These are phyloP conservation scores for Bombus picipes DNA, from an alignment of 1,140 invertebrate species.

Conservation along the genomic window DNA sequence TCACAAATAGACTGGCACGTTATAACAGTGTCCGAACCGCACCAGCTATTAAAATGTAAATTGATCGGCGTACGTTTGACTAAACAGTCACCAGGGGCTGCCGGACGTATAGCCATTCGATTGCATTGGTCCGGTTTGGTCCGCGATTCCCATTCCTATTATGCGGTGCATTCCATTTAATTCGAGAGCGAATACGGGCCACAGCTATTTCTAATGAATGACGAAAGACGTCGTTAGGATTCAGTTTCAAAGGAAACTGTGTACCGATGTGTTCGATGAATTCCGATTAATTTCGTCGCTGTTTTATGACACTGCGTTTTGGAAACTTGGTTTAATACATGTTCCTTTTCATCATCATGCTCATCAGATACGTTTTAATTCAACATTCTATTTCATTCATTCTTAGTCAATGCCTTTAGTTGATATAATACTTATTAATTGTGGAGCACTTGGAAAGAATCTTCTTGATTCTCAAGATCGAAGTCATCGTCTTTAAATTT, in stretches of 20 bases:
- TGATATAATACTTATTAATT: not conserved
- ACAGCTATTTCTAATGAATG: not conserved
- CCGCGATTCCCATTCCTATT: constrained; percentile 21
- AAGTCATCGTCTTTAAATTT: not conserved
- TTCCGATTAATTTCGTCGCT: not conserved
- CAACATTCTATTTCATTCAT: not conserved
- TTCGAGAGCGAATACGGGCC: not conserved
- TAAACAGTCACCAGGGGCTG: constrained; percentile 73
- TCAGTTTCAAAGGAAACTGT: not conserved
- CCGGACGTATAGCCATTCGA: constrained; percentile 17
- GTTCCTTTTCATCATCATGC: not conserved
- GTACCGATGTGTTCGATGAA: not conserved
- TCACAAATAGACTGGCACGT: not conserved
- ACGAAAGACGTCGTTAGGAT: not conserved
- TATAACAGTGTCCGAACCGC: constrained; percentile 52
- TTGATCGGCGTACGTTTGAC: constrained; percentile 77
- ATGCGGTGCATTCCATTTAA: not conserved
- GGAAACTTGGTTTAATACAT: not conserved
- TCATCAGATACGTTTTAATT: too few relatives aligned
- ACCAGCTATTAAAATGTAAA: constrained; percentile 78
- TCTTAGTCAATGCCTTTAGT: too few relatives aligned
- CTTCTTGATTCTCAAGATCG: too few relatives aligned
- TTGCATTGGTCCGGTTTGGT: not conserved
- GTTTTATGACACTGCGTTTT: not conserved
- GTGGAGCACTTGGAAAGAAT: too few relatives aligned